phyloP scores from a whole-genome alignment of 2,888 invertebrate species.

The Lasioglossum calceatum region DNA sequence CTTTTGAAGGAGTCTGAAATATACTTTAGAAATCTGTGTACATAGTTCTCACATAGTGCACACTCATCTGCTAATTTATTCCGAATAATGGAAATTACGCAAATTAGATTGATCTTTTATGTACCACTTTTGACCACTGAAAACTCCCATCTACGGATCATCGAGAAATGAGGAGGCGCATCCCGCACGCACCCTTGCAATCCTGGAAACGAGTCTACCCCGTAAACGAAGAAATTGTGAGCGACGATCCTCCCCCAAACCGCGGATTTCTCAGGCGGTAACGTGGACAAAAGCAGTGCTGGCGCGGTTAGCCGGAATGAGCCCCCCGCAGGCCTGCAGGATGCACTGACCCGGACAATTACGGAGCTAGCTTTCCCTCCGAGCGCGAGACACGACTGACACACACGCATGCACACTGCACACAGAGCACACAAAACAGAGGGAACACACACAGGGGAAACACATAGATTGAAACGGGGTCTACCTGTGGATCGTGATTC shows the following conservation, averaged over 20 bases:
- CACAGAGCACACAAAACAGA: not conserved
- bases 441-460: not conserved
- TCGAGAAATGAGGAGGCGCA: too few relatives aligned
- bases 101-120: too few relatives aligned
- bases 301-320: constrained; percentile 55
- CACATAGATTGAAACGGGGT: constrained; percentile 41
- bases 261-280: not conserved
- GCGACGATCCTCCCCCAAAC: not conserved
- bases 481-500: constrained; percentile 80
- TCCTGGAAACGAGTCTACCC: too few relatives aligned
- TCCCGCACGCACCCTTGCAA: too few relatives aligned
- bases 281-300: constrained; percentile 28
- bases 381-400: not conserved
- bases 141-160: too few relatives aligned
- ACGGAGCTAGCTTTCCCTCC: constrained; percentile 31
- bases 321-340: constrained; percentile 36
- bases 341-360: constrained; percentile 65
- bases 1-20: too few relatives aligned
- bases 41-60: too few relatives aligned
- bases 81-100: too few relatives aligned
- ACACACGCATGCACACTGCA: not conserved
- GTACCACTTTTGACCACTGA: too few relatives aligned
- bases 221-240: not conserved
- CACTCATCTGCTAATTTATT: too few relatives aligned
- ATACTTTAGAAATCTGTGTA: too few relatives aligned